Conservation (phyloP, 2,113 vertebrate genomes). For the Chrysemys picta region DNA sequence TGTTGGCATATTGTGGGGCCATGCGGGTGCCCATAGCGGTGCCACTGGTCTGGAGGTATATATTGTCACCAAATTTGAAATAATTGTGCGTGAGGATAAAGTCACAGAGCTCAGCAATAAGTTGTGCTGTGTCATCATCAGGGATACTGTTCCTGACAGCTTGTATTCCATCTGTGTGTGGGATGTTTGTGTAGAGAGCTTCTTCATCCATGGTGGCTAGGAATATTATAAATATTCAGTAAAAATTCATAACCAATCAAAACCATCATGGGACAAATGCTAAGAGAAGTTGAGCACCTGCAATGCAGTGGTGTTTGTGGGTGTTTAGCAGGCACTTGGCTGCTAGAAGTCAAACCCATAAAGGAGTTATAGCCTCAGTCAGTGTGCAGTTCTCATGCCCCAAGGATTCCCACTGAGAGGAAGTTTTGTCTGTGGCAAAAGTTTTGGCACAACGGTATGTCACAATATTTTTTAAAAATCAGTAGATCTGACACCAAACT, state of each 20-base stretch:
- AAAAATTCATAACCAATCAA: slow-evolving; percentile 6
- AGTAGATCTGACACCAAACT: not conserved
- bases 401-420: not conserved
- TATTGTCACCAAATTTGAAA: too few relatives aligned
- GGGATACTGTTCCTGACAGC: too few relatives aligned
- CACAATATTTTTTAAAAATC: not conserved
- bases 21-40: too few relatives aligned
- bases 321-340: not conserved
- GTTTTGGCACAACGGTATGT: not conserved
- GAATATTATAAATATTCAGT: not conserved
- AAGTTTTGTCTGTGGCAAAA: not conserved
- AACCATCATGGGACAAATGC: not conserved
- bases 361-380: not conserved
- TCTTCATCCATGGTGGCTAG: too few relatives aligned
- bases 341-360: not conserved
- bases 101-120: too few relatives aligned
- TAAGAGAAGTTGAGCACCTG: not conserved
- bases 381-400: not conserved
- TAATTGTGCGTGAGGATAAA: too few relatives aligned
- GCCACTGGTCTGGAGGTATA: too few relatives aligned
- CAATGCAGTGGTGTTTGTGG: too few relatives aligned
- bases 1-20: too few relatives aligned
- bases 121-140: too few relatives aligned
- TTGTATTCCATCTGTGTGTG: too few relatives aligned
- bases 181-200: too few relatives aligned